A percentile compares a stretch with the other conserved stretches of the same genome.
Conservation (phyloP, 2,113 vertebrate species). For the Pseudolaguvia tuberculata region DNA sequence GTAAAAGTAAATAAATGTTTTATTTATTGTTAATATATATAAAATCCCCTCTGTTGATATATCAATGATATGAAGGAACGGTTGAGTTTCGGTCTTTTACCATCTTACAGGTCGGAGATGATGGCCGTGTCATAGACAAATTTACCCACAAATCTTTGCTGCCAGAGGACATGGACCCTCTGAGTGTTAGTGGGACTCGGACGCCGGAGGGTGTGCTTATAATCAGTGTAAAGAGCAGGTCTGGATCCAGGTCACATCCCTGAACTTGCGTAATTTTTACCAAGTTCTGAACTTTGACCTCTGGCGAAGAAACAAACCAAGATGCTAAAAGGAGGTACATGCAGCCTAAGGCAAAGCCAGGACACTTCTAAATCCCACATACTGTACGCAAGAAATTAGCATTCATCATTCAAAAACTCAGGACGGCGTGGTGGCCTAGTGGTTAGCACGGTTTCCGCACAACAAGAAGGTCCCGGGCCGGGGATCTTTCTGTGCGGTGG, state of each 20-base stretch:
- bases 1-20: too few relatives aligned
- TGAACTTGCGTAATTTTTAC: constrained; percentile 54
- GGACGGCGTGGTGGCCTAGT: too few relatives aligned
- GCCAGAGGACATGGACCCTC: constrained; percentile 75
- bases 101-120: constrained; percentile 68
- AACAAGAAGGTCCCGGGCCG: too few relatives aligned
- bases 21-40: too few relatives aligned
- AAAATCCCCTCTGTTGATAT: too few relatives aligned
- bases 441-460: too few relatives aligned
- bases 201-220: constrained; percentile 60
- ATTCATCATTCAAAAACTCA: too few relatives aligned
- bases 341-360: background rate
- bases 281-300: constrained; percentile 40
- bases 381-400: too few relatives aligned
- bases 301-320: background rate
- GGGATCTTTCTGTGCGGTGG: too few relatives aligned
- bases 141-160: constrained; percentile 80
- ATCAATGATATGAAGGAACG: too few relatives aligned
- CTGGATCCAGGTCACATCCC: accelerated
- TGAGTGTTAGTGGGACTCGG: constrained; percentile 71
- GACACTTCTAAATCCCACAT: too few relatives aligned
- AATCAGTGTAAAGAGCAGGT: constrained; percentile 61
- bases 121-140: constrained; percentile 70
- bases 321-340: background rate
- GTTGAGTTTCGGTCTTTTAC: too few relatives aligned